Percentiles rank a stretch among this genome's conserved stretches.
Evolutionary conservation across 2,797 vertebrate species (phyloP).

Genomic region (Sciaenops ocellatus): DNA sequence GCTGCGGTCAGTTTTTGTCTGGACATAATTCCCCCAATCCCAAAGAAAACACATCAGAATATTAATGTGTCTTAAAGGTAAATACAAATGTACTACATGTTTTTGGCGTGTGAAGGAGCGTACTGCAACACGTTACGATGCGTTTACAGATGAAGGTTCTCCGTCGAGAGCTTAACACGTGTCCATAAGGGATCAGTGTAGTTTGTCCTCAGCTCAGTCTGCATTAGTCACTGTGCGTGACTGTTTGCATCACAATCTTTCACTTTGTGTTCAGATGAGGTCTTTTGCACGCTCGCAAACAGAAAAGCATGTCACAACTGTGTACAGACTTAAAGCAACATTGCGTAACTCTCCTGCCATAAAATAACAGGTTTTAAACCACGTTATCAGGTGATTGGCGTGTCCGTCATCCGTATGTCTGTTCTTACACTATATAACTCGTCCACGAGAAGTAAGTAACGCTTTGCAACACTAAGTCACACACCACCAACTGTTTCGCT

Average conservation of each 20-base stretch:
- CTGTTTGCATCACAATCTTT: background rate
- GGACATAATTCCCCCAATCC: background rate
- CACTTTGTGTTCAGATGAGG: background rate
- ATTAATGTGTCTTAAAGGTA: conserved; percentile 1
- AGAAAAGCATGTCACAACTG: background rate
- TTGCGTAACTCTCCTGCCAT: no score
- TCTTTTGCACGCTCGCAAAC: background rate
- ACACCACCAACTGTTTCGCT: no score
- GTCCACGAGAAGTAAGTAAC: no score
- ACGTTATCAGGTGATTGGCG: no score
- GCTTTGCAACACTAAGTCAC: no score
- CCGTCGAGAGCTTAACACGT: background rate
- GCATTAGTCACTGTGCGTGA: no score
- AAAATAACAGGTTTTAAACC: no score
- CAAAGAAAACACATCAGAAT: background rate
- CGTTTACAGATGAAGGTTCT: background rate
- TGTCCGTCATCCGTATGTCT: no score
- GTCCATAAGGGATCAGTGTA: background rate
- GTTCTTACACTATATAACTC: no score
- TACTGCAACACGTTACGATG: background rate
- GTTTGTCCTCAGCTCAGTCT: background rate
- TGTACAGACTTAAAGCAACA: background rate
- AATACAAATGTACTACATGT: background rate
- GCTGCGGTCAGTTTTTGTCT: background rate
- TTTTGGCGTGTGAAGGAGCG: conserved; percentile 2